Base-by-base conservation (phyloP, 2,888 invertebrate genomes). In the Drosophila kambysellisi region DNA sequence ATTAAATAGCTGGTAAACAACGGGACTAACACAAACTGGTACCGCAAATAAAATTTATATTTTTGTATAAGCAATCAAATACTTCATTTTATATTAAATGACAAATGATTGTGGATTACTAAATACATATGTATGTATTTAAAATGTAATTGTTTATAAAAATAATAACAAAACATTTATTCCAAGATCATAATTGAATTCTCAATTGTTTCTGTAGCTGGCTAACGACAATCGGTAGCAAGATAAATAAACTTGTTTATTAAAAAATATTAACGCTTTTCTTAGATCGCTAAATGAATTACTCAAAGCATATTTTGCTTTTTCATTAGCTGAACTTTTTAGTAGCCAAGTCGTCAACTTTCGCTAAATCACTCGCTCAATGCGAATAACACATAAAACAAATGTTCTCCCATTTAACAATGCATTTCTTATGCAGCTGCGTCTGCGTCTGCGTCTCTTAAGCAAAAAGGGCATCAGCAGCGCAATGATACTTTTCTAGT, bases 391-490 rank as follows among this genome's bases (percentile, higher is more conserved):
- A 50, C 25, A 51, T 59, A 62, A 63, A n/a, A 39, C 37, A 17
- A 56, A 39, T 54, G 29, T 53, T 20, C 46, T 54, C 50, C 25
- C 58, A 50, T 41, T 43, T 12, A 29, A 20, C 32, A 33, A 9
- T 25, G 33, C 52, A 20, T 62, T 29, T 9, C 56, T 52, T 25
- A 15, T 46, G 64, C 64, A 30, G 50, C 29, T 20, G 50, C 43
- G 20, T 6, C 48, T 20, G 50, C 43, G 20, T 6, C 48, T 65
- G 50, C 43, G 20, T 6, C 48, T 65, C 48, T 78, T 48, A 6
- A 9, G 37, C 52, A 30, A 41, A 33, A 41, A 78, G 80, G 67
- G 80, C 53, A 81, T 68, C 32, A 32, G 52, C 64, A 74, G 63
- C 73, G 61, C 68, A 71, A 35, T 70, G 75, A 48, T 33, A 46